Evolutionary conservation across 2,888 invertebrate species (phyloP), one percentile per base, ranked within the genome.

Genomic region (Tiliacea aurago): DNA sequence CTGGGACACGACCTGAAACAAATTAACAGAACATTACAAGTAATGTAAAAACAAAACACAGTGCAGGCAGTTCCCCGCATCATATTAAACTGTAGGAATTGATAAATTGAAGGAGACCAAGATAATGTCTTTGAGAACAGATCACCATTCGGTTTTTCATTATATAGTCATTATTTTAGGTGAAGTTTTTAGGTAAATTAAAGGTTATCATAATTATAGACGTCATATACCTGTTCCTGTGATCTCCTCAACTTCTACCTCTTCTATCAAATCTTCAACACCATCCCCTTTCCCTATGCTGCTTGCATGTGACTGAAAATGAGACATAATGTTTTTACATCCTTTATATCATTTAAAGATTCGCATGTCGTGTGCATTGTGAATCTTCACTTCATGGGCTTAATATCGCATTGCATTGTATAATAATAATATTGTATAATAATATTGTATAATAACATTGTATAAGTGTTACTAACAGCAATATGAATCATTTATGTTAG

Each of bases 221-320:
- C 4, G 20, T 69, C 28, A 62, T 87, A 88, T 88, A 88, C 98
- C 98, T 90, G 97, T 97, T 84, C 96, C 97, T 91, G 97, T 96
- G 18, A 97, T 91, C 90, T 98, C 98, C 68, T 97, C 97, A 0
- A 97, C 96, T 93, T 98, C 97, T 86, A 96, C 88, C 0, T 97
- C 97, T 5, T 66, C 70, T 18, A 53, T 23, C 5, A 45, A 61
- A 18, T 74, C 70, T n/a, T 81, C 78, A 51, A 59, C n/a, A 15
- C 33, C 78, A 9, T 90, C 73, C 10, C 93, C 76, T 75, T 76
- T 76, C 13, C 74, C 91, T 37, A 68, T 15, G 18, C 66, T 89
- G 82, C 94, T 94, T 41, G 91, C 81, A 45, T 86, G 88, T n/a
- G 94, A 95, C 95, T 95, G 87, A 59, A 90, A 91, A 76, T 49